phyloP scores from a whole-genome alignment of 2,888 invertebrate species.

The Harpalus rubripes region DNA sequence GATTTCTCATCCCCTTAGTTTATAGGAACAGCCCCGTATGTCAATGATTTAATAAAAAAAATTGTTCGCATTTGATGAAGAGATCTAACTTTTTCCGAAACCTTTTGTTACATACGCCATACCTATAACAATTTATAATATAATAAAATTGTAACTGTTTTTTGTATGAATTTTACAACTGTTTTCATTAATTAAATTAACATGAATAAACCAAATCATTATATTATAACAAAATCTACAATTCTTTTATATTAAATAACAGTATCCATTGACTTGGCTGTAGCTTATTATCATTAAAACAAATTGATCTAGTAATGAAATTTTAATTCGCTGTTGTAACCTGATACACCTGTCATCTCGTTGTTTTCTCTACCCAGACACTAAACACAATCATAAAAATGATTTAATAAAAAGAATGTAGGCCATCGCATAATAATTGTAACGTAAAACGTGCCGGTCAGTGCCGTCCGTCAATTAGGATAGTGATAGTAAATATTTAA shows the following conservation, averaged over 20 bases:
- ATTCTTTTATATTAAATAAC: slow-evolving; percentile 30
- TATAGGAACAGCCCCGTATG: too few relatives aligned
- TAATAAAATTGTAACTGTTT: neutral
- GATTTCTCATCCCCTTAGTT: too few relatives aligned
- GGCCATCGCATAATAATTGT: slow-evolving; percentile 53
- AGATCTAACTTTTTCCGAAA: too few relatives aligned
- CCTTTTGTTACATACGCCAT: too few relatives aligned
- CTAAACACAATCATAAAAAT: slow-evolving; percentile 49
- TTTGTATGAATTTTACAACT: neutral
- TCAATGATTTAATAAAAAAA: too few relatives aligned
- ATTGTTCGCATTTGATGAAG: too few relatives aligned
- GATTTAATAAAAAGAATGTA: slow-evolving; percentile 56
- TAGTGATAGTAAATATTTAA: neutral
- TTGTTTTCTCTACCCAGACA: slow-evolving; percentile 5
- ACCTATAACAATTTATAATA: too few relatives aligned
- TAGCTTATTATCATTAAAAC: slow-evolving; percentile 13
- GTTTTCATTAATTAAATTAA: slow-evolving; percentile 1
- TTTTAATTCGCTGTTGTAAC: slow-evolving; percentile 36
- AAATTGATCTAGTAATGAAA: slow-evolving; percentile 38
- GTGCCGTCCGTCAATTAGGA: neutral
- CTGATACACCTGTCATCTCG: slow-evolving; percentile 36
- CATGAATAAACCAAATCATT: slow-evolving; percentile 27
- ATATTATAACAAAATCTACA: slow-evolving; percentile 15
- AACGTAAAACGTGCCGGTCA: slow-evolving; percentile 32
- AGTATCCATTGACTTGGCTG: neutral